phyloP scores from a whole-genome alignment of 64 coral and sea anemone genomes.

The Exaiptasia diaphana region DNA sequence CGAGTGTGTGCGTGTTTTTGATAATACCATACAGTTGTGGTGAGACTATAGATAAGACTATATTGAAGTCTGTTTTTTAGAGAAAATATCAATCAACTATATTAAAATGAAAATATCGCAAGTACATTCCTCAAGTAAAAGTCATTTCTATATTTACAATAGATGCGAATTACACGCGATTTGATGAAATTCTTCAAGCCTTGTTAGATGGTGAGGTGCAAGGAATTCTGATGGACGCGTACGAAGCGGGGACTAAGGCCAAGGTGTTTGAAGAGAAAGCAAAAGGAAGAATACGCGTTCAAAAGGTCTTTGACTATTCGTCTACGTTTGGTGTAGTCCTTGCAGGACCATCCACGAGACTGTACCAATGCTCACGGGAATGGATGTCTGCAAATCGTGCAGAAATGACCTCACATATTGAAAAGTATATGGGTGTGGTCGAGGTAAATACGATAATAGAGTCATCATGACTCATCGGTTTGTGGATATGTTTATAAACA shows the following conservation, averaged over 20 bases:
- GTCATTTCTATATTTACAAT: not conserved
- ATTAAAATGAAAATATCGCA: too few relatives aligned
- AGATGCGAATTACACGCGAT: not conserved
- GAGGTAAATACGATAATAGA: too few relatives aligned
- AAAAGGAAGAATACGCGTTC: conserved; percentile 5
- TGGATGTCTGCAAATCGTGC: conserved; percentile 11
- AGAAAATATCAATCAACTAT: too few relatives aligned
- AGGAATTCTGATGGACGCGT: conserved; percentile 39
- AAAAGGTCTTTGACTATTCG: conserved; percentile 22
- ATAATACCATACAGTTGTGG: too few relatives aligned
- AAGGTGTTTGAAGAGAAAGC: not conserved
- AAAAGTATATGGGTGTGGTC: conserved; percentile 1
- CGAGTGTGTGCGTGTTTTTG: too few relatives aligned
- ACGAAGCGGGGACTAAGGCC: conserved; percentile 30
- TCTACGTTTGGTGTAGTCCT: conserved; percentile 43
- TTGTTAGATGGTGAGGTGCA: not conserved
- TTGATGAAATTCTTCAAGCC: conserved; percentile 20
- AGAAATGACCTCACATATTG: conserved; percentile 39
- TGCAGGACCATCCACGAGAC: conserved; percentile 16
- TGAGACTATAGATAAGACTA: too few relatives aligned
- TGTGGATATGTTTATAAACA: too few relatives aligned
- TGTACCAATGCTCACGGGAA: conserved; percentile 9
- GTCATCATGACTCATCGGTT: too few relatives aligned
- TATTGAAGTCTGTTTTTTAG: too few relatives aligned
- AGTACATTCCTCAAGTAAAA: too few relatives aligned